Percentiles rank a stretch among this genome's conserved stretches.
Evolutionary conservation across 2,888 invertebrate species (phyloP).

Genomic region (Corbicula japonica): DNA sequence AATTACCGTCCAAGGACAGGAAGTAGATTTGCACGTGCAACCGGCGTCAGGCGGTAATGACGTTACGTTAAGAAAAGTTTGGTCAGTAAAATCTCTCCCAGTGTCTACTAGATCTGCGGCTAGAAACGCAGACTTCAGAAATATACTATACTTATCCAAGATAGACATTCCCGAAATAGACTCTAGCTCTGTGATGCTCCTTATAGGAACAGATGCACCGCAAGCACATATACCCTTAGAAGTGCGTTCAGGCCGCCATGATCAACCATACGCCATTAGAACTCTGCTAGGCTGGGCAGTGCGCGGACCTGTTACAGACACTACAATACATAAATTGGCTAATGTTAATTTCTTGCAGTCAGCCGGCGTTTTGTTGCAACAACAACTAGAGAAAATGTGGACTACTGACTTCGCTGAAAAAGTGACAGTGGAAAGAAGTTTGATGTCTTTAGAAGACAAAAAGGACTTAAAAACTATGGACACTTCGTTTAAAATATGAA

Average conservation of each 20-base stretch:
- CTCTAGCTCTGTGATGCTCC: too few relatives aligned
- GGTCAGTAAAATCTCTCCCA: too few relatives aligned
- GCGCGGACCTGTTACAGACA: background rate
- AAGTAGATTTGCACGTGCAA: too few relatives aligned
- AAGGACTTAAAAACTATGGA: conserved; percentile 3
- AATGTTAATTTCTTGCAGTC: background rate
- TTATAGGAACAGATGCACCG: too few relatives aligned
- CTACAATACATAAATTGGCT: background rate
- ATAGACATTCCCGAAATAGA: too few relatives aligned
- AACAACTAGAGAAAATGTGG: background rate
- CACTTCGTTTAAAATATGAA: background rate
- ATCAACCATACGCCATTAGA: conserved; percentile 9
- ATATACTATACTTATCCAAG: too few relatives aligned
- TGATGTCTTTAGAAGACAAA: background rate
- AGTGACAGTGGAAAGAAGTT: background rate
- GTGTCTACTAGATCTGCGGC: too few relatives aligned
- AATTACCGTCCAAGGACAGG: too few relatives aligned
- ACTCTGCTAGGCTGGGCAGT: background rate
- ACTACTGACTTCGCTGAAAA: background rate
- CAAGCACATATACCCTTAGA: too few relatives aligned
- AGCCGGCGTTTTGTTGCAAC: background rate
- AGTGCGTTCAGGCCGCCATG: background rate
- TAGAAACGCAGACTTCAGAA: too few relatives aligned
- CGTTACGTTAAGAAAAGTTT: too few relatives aligned
- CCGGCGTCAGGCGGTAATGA: too few relatives aligned